Percentiles rank a stretch among this genome's conserved stretches.
Conservation (phyloP, 2,113 vertebrate species). For the Rattus rattus region DNA sequence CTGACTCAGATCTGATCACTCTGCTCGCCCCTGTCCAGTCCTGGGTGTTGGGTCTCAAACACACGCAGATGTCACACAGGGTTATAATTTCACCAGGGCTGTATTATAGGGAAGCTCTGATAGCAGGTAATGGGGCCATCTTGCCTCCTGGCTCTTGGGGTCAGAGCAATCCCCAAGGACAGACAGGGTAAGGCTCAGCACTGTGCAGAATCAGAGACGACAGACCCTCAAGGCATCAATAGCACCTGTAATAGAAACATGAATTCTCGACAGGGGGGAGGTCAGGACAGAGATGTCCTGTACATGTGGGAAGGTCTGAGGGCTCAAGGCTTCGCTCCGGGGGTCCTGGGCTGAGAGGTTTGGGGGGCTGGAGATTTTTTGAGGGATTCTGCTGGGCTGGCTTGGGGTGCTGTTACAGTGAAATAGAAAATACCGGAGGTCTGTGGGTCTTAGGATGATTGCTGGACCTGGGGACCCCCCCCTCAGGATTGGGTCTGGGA, state of each 20-base stretch:
- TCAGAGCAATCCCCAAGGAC: not conserved
- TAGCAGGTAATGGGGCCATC: not conserved
- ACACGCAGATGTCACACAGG: not conserved
- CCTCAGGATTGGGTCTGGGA: not conserved
- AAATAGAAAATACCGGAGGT: not conserved
- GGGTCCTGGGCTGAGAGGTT: not conserved
- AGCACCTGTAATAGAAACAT: conserved; percentile 61
- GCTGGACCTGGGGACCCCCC: no score
- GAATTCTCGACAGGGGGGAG: not conserved
- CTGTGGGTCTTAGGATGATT: not conserved
- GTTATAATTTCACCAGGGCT: not conserved
- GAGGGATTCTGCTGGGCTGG: not conserved
- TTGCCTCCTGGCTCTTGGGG: not conserved
- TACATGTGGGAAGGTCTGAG: not conserved
- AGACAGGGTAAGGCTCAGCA: not conserved
- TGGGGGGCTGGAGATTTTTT: not conserved
- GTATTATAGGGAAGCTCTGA: conserved; percentile 32
- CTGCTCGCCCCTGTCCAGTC: not conserved
- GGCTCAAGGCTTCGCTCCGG: not conserved
- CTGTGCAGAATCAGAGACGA: not conserved
- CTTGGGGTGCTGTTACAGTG: not conserved
- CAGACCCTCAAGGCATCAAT: not conserved
- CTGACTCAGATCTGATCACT: not conserved
- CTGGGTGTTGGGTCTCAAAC: not conserved
- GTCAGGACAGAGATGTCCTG: not conserved